Conservation (phyloP, 2,797 vertebrate species). For the Hippopotamyrus pictus region DNA sequence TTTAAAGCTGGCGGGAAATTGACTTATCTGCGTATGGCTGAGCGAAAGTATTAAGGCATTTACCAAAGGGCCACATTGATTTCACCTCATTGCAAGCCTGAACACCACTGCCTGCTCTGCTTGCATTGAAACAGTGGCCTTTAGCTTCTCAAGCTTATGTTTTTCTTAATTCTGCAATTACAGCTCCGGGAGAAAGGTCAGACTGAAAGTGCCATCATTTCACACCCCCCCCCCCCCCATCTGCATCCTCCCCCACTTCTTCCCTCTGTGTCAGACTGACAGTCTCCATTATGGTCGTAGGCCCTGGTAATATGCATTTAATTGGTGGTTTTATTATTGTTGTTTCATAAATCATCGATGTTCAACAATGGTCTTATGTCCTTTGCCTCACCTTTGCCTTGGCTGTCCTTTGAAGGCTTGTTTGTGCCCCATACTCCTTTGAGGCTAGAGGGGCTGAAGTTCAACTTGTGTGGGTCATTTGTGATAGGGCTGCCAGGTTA, state of each 20-base stretch:
- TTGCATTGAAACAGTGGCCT: slow-evolving; percentile 61
- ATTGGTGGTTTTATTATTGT: slow-evolving; percentile 38
- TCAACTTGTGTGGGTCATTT: slow-evolving; percentile 53
- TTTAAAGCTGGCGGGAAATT: neutral
- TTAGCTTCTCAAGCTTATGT: slow-evolving; percentile 52
- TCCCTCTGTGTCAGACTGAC: slow-evolving; percentile 34
- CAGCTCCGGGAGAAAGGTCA: slow-evolving; percentile 45
- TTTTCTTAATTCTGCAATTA: slow-evolving; percentile 63
- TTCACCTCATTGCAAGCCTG: slow-evolving; percentile 43
- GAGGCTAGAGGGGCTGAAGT: slow-evolving; percentile 52
- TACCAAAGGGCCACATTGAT: slow-evolving; percentile 43
- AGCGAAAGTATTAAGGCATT: slow-evolving; percentile 44
- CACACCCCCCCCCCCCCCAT: slow-evolving; percentile 23
- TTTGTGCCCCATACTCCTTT: slow-evolving; percentile 49
- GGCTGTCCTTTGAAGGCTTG: slow-evolving; percentile 43
- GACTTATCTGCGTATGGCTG: slow-evolving; percentile 31
- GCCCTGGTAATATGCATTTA: slow-evolving; percentile 62
- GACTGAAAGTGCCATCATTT: slow-evolving; percentile 29
- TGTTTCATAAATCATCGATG: slow-evolving; percentile 27
- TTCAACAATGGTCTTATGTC: slow-evolving; percentile 40
- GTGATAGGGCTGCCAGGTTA: slow-evolving; percentile 51
- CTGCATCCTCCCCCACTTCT: slow-evolving; percentile 24
- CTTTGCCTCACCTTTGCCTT: slow-evolving; percentile 41
- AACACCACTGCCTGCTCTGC: slow-evolving; percentile 61
- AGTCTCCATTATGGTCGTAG: slow-evolving; percentile 47